Percentiles rank a stretch among this genome's conserved stretches.
Conservation (phyloP, 2,797 vertebrate species). For the Zenarchopterus dispar region DNA sequence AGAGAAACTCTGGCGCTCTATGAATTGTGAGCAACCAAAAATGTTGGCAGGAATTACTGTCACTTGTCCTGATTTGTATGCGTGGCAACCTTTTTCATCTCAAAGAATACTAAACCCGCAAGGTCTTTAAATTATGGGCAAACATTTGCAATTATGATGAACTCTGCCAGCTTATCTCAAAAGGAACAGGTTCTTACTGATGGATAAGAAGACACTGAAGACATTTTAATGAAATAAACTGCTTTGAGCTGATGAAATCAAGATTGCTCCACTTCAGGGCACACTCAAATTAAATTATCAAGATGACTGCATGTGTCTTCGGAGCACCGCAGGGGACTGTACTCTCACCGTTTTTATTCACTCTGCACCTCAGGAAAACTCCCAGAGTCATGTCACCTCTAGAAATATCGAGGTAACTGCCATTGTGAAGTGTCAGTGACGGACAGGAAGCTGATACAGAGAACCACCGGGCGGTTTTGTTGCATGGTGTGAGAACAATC, state of each 20-base stretch:
- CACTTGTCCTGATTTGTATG: constrained; percentile 76
- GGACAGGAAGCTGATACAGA: too few relatives aligned
- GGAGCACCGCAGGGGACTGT: constrained; percentile 44
- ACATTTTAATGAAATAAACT: constrained; percentile 82
- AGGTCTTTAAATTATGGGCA: constrained; percentile 79
- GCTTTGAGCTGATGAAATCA: constrained; percentile 80
- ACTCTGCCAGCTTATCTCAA: constrained; percentile 78
- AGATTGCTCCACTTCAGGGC: constrained; percentile 79
- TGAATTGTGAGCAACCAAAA: constrained; percentile 67
- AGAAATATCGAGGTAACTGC: too few relatives aligned
- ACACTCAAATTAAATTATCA: constrained; percentile 80
- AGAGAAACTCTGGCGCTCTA: constrained; percentile 59
- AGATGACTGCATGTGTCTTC: constrained; percentile 70
- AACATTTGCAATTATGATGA: constrained; percentile 86
- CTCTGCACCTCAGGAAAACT: too few relatives aligned
- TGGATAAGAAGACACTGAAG: constrained; percentile 75
- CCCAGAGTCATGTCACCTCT: too few relatives aligned
- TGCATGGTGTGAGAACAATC: too few relatives aligned
- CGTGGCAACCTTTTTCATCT: constrained; percentile 76
- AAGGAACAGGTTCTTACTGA: constrained; percentile 78
- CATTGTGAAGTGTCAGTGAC: too few relatives aligned
- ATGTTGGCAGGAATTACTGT: constrained; percentile 75
- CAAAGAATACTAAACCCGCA: constrained; percentile 74
- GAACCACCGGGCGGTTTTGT: too few relatives aligned
- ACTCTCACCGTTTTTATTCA: too few relatives aligned